Conservation (phyloP, 2,888 invertebrate genomes). For the Spilosoma lubricipeda region DNA sequence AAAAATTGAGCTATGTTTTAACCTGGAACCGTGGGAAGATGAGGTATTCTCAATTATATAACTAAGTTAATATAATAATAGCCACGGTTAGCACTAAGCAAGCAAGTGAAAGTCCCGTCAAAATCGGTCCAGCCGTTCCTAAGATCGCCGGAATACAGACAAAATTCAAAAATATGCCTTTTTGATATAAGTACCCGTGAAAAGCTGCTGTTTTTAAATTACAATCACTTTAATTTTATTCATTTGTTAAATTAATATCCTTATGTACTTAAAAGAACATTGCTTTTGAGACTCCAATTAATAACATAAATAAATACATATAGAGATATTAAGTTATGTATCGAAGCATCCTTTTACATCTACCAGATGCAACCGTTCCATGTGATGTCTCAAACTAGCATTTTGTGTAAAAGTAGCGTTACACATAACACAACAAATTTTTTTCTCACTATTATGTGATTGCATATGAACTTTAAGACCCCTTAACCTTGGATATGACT, state of each 20-base stretch:
- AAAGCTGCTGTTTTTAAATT: no score
- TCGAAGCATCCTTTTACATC: conserved; percentile 52
- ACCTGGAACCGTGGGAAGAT: not conserved
- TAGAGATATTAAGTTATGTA: conserved; percentile 29
- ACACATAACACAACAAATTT: conserved; percentile 83
- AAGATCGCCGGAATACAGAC: no score
- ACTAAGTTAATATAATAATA: no score
- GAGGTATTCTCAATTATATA: not conserved
- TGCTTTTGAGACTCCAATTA: not conserved
- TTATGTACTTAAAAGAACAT: not conserved
- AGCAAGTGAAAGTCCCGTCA: no score
- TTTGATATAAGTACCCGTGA: no score
- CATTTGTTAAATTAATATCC: no score
- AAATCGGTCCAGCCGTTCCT: no score
- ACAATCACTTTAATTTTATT: no score
- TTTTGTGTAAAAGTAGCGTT: conserved; percentile 85
- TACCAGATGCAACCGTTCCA: conserved; percentile 78
- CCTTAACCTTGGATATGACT: conserved; percentile 73
- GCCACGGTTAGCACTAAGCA: no score
- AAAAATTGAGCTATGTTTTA: not conserved
- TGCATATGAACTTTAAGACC: conserved; percentile 85
- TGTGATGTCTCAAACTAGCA: conserved; percentile 85
- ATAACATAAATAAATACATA: not conserved
- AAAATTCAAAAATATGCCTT: no score
- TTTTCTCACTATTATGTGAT: conserved; percentile 83